Conservation (phyloP, 2,888 invertebrate species). For the Plebejus argus region DNA sequence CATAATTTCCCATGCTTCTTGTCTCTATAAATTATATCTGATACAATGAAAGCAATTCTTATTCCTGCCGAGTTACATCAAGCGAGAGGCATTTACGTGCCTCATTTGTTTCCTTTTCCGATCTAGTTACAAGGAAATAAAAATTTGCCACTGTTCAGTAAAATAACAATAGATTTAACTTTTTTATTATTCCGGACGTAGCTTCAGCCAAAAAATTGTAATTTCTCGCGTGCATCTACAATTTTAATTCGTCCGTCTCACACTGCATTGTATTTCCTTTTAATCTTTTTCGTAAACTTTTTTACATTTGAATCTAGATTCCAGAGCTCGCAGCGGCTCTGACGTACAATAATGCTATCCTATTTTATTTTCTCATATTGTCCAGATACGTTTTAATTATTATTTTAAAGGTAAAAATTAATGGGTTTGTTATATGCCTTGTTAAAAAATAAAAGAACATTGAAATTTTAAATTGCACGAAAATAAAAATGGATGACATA, state of each 20-base stretch:
- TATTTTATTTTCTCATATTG: background rate
- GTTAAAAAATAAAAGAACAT: background rate
- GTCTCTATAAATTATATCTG: background rate
- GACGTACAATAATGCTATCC: background rate
- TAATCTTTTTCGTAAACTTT: background rate
- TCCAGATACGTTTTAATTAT: background rate
- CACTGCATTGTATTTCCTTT: conserved; percentile 1
- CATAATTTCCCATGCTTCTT: conserved; percentile 7
- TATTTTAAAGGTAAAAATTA: too few relatives aligned
- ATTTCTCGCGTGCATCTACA: background rate
- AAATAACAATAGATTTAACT: background rate
- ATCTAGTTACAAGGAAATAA: conserved; percentile 14
- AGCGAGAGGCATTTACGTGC: conserved; percentile 25
- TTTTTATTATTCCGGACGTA: background rate
- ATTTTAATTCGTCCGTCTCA: conserved; percentile 2
- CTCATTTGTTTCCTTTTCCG: conserved; percentile 11
- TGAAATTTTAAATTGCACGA: background rate
- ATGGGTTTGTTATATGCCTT: too few relatives aligned
- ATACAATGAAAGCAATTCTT: conserved; percentile 13
- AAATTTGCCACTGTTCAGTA: conserved; percentile 5
- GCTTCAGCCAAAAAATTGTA: background rate
- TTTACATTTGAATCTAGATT: background rate
- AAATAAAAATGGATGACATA: background rate
- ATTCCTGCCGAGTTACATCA: conserved; percentile 6
- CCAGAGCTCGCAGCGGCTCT: background rate